Base-by-base conservation (phyloP, 2,797 vertebrate species). In the Petrocephalus schoutedeni region DNA sequence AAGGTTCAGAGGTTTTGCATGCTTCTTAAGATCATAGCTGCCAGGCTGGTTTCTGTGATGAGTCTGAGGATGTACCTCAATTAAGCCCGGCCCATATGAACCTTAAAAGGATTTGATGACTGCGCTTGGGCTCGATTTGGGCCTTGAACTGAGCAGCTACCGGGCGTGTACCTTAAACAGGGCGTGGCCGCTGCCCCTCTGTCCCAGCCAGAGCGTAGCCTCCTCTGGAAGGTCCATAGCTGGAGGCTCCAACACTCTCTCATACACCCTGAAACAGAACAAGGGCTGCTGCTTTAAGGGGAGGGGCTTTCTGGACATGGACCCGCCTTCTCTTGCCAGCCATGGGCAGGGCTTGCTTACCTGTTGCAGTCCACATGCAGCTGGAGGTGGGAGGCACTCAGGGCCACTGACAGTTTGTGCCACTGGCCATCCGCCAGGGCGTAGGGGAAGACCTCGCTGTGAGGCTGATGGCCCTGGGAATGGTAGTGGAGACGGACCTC, bases 321-420 rank as follows among this genome's bases (percentile, higher is more conserved):
- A 53, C 4, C 53, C 0, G 45, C 49, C 16, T 49, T 58, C 36
- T 56, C 36, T 56, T 1, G 7, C 21, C 53, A 41, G 16, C 8
- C 59, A 0, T 28, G 10, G 71, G 16, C 28, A 5, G 36, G 32
- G 61, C 56, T 80, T 28, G 83, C 59, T 93, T 94, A 98, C 98
- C 98, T 98, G 96, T 99, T 99, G 93, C 98, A 99, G 94, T 99
- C 98, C 4, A 99, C 93, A 0, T 98, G 96, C 84, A 99, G 95
- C 90, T 98, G 95, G 93, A 99, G 92, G 58, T 99, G 98, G 84
- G 98, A 98, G 83, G 98, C 97, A 87, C 98, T 99, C 94, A 99
- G 93, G 85, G 97, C 97, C 91, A 99, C 93, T 6, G 98, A 98
- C 85, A 99, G 95, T 90, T 97, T 97, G 94, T 99, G 98, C 98